Base-by-base conservation (phyloP, 2,888 invertebrate genomes). In the Malacosoma neustria region DNA sequence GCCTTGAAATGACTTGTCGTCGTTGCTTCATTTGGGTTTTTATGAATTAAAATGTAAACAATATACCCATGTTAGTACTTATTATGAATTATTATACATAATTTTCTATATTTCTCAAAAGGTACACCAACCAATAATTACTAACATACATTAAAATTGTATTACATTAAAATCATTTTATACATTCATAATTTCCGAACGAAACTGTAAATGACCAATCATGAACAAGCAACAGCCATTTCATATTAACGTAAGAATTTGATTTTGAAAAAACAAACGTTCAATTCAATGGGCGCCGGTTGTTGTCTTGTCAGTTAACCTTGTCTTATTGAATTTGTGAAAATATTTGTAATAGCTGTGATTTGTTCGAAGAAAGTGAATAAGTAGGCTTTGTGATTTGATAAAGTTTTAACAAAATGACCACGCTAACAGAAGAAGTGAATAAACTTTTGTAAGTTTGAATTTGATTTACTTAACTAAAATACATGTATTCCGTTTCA, bases 401-500 rank as follows among this genome's bases (percentile, higher is more conserved):
- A 11, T 13, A n/a, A 33, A 33, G 33, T 30, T 38, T 37, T 31
- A 36, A 45, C 35, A 57, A 49, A 55, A 81, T 81, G 80, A 63
- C 61, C 42, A 57, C 60, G 29, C 40, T 63, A 40, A 57, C 61
- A 7, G 71, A 73, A 48, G 71, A 80, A 43, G 69, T 77, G 44
- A 62, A 63, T 41, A 64, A 62, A 51, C 60, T 77, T 39, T 80
- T 80, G 81, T 81, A 67, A 81, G 81, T 81, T 41, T 38, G 31
- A 22, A 15, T 34, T 38, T 32, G 6, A 12, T 13, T n/a, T 31
- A 14, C n/a, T 37, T 34, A n/a, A n/a, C n/a, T n/a, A n/a, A n/a
- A n/a, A n/a, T n/a, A n/a, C n/a, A n/a, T n/a, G n/a, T n/a, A n/a
- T n/a, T n/a, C n/a, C n/a, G n/a, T n/a, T n/a, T n/a, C n/a, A n/a